A percentile compares a stretch with the other conserved stretches of the same genome.
These are phyloP conservation scores for Epistrophe grossulariae DNA, from an alignment of 2,888 invertebrate species.

Conservation along the genomic window DNA sequence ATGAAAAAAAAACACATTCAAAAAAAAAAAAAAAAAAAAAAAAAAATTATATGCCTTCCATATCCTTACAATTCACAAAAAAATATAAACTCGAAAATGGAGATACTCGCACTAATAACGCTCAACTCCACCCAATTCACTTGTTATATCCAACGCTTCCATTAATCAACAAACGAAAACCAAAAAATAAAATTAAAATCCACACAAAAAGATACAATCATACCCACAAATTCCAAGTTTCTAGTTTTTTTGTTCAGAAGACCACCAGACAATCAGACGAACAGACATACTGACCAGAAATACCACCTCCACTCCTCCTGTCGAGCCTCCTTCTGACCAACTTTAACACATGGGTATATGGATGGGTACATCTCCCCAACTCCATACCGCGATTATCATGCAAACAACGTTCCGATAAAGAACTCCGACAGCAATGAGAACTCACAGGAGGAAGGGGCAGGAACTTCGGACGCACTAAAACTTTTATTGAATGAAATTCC, in stretches of 20 bases:
- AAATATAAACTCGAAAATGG: neutral
- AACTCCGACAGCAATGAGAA: conserved; percentile 10
- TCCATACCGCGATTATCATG: conserved; percentile 62
- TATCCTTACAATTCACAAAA: neutral
- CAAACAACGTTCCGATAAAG: conserved; percentile 71
- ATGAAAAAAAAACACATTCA: no score
- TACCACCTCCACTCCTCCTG: neutral
- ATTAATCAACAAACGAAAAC: conserved; percentile 63
- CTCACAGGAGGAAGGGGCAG: conserved; percentile 5
- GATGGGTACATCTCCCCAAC: conserved; percentile 19
- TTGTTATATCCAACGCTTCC: conserved; percentile 58
- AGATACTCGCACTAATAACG: conserved; percentile 34
- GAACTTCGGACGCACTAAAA: conserved; percentile 46
- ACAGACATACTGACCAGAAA: conserved; percentile 69
- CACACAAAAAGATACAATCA: conserved; percentile 53
- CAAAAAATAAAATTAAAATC: conserved; percentile 11
- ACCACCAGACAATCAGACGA: conserved; percentile 66
- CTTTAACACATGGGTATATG: neutral
- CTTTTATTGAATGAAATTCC: conserved; percentile 74
- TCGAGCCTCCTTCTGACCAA: conserved; percentile 18
- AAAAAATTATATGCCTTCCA: neutral
- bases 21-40: neutral
- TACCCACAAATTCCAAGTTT: conserved; percentile 49
- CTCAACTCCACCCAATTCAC: conserved; percentile 60
- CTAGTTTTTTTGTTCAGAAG: conserved; percentile 20